phyloP scores from a whole-genome alignment of 2,888 invertebrate genomes.

The Eristalis pertinax region DNA sequence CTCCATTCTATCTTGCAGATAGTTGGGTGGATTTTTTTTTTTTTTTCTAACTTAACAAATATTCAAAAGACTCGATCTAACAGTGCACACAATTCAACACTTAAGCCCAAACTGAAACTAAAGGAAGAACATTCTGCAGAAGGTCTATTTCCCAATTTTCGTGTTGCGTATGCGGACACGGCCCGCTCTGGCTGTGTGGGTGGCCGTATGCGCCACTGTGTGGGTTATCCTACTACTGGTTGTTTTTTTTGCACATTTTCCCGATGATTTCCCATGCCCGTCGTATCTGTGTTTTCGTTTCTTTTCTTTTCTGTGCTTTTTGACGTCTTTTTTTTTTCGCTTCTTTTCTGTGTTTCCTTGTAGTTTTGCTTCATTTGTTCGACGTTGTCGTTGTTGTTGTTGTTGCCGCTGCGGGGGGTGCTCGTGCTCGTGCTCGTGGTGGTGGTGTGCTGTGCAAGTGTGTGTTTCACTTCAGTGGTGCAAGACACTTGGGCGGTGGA shows the following conservation, averaged over 20 bases:
- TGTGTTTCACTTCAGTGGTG: slow-evolving; percentile 6
- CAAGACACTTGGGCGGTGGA: slow-evolving; percentile 7
- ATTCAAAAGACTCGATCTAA: slow-evolving; percentile 4
- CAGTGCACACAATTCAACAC: slow-evolving; percentile 67
- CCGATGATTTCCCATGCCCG: slow-evolving; percentile 33
- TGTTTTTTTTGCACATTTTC: slow-evolving; percentile 42
- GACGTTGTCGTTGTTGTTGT: too few relatives aligned
- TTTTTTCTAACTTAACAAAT: neutral
- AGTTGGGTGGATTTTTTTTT: neutral
- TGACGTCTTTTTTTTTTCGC: neutral
- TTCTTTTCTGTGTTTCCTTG: neutral
- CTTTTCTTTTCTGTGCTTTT: neutral
- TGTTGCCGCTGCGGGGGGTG: neutral
- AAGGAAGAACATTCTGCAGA: slow-evolving; percentile 57
- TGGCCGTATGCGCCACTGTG: too few relatives aligned
- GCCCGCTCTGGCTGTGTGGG: neutral
- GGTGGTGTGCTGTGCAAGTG: neutral
- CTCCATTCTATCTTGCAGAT: too few relatives aligned
- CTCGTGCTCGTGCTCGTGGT: neutral
- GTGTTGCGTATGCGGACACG: neutral
- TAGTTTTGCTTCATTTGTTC: neutral
- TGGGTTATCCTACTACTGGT: slow-evolving; percentile 22
- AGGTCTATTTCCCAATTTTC: slow-evolving; percentile 54
- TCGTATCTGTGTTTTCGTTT: slow-evolving; percentile 32
- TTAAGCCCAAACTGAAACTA: slow-evolving; percentile 65